phyloP scores from a whole-genome alignment of 1,140 invertebrate species.

The Heliothis subflexa region DNA sequence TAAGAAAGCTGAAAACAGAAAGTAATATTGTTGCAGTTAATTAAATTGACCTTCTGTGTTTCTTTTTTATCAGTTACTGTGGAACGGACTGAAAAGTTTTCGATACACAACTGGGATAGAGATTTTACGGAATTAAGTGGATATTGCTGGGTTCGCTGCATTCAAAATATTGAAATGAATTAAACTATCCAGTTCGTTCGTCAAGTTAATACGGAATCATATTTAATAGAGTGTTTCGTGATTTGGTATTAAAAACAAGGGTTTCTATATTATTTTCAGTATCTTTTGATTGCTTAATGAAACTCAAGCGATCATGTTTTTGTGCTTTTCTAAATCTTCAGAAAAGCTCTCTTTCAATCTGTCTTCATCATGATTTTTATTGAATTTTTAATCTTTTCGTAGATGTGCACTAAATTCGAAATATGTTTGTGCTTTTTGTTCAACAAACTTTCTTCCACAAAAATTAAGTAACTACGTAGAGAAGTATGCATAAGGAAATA shows the following conservation, averaged over 20 bases:
- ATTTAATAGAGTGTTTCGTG: not conserved
- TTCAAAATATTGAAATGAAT: slow-evolving; percentile 4
- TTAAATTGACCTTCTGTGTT: not conserved
- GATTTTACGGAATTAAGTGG: slow-evolving; percentile 4
- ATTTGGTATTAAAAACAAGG: too few relatives aligned
- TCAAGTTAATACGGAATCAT: not conserved
- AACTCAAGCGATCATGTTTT: too few relatives aligned
- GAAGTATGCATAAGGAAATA: too few relatives aligned
- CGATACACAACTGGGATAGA: slow-evolving; percentile 15
- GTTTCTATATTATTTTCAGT: not conserved
- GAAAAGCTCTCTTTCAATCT: too few relatives aligned
- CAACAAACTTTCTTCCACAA: too few relatives aligned
- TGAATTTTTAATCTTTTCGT: too few relatives aligned
- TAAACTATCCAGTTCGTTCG: not conserved
- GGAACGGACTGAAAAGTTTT: slow-evolving; percentile 3
- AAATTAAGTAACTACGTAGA: too few relatives aligned
- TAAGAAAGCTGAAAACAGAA: not conserved
- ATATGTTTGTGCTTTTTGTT: too few relatives aligned
- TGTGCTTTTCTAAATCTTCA: too few relatives aligned
- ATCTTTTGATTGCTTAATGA: too few relatives aligned
- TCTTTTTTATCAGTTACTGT: not conserved
- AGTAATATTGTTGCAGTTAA: not conserved
- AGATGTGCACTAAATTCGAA: too few relatives aligned
- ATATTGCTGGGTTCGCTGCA: slow-evolving; percentile 4
- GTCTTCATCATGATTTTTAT: too few relatives aligned